Base-by-base conservation (phyloP, 2,888 invertebrate species). In the Microchrysa polita region DNA sequence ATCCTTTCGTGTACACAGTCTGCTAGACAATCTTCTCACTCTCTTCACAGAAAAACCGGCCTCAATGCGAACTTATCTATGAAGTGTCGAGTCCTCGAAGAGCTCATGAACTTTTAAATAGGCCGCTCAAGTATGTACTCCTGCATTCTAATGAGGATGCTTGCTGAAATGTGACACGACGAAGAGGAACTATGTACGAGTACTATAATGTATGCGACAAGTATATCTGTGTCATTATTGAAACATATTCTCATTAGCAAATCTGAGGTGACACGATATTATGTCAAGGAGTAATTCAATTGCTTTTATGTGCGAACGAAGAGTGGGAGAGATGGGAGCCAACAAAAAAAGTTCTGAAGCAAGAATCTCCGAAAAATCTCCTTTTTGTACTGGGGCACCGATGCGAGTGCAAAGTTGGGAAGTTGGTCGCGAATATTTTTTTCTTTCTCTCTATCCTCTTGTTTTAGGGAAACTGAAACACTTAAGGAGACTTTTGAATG, bases 61-160 rank as follows among this genome's bases (percentile, higher is more conserved):
- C 23, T 59, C 5, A 23, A 59, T 34, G 59, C 23, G 27, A 23
- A 59, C 7, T 59, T 59, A 23, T 59, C 48, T 48, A 34, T n/a
- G n/a, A 34, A 34, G 27, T 5, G 27, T 7, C 27, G n/a, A n/a
- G n/a, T n/a, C n/a, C n/a, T n/a, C n/a, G 59, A 20, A 22, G 59
- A 9, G 14, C 48, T 22, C 59, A 7, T 59, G 10, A 59, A 59
- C 14, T 23, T 59, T 59, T 23, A 59, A 59, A 23, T 23, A 22
- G 23, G 22, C 59, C 14, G 10, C 23, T 59, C 23, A 14, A 59
- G 22, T 23, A 2, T 55, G 59, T 59, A 59, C 23, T 22, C 59
- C 59, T 59, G 59, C 7, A 59, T 59, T 23, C 59, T 59, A 59
- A 59, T 59, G 59, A 23, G 22, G 14, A n/a, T n/a, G n/a, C n/a